phyloP scores from a whole-genome alignment of 1,140 invertebrate genomes.

The Drosophila bocqueti region DNA sequence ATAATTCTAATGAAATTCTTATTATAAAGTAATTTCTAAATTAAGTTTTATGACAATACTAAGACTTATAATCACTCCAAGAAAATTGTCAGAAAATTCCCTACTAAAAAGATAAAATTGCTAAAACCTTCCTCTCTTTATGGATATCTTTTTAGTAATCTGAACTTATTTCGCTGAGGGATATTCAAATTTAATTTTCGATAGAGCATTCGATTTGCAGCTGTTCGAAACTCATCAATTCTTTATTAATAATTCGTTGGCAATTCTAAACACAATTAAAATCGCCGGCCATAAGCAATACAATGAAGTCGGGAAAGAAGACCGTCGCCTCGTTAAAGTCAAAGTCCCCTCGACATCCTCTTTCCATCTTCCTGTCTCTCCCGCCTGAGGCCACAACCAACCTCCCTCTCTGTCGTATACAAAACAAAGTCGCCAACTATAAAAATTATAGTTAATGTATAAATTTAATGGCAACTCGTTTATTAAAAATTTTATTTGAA shows the following conservation, averaged over 20 bases:
- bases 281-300: constrained; percentile 50
- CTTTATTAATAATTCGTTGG: constrained; percentile 48
- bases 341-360: constrained; percentile 45
- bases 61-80: neutral
- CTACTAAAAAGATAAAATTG: neutral
- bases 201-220: constrained; percentile 16
- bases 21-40: too few species aligned
- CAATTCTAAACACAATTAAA: constrained; percentile 75
- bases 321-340: constrained; percentile 73
- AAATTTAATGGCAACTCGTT: constrained; percentile 85
- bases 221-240: constrained; percentile 14
- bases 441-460: constrained; percentile 85
- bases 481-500: constrained; percentile 85
- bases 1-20: too few species aligned
- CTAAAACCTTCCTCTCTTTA: neutral
- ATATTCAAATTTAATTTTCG: neutral
- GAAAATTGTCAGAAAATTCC: neutral
- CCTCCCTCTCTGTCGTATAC: constrained; percentile 54
- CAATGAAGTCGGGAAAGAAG: constrained; percentile 58
- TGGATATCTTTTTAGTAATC: neutral
- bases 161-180: neutral
- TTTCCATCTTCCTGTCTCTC: constrained; percentile 39
- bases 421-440: constrained; percentile 84
- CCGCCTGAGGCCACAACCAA: neutral
- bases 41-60: too few species aligned